phyloP scores from a whole-genome alignment of 1,140 invertebrate genomes.

The Calliopsis andreniformis region DNA sequence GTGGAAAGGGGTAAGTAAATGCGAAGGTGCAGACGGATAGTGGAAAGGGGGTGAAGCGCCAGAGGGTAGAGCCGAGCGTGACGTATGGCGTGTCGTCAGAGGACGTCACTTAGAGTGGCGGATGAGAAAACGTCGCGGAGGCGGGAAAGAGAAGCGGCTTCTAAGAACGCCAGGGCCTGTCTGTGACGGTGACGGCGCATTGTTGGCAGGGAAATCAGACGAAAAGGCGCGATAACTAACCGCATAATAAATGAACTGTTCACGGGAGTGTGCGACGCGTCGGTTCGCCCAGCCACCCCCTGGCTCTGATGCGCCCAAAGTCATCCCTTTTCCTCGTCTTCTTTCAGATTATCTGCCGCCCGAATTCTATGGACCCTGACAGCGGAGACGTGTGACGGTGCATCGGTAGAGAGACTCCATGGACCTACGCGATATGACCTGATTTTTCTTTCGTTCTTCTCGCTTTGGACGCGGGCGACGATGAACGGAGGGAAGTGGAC shows the following conservation, averaged over 20 bases:
- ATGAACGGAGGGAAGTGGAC: no score
- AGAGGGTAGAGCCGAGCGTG: constrained; percentile 48
- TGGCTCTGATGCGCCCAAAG: constrained; percentile 66
- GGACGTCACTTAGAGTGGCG: constrained; percentile 72
- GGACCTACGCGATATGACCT: constrained; percentile 32
- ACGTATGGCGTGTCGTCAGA: constrained; percentile 76
- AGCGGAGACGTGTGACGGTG: constrained; percentile 19
- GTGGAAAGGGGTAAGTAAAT: constrained; percentile 34
- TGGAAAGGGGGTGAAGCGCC: background rate
- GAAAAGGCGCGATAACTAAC: constrained; percentile 82
- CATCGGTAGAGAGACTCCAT: background rate
- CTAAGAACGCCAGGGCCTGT: constrained; percentile 69
- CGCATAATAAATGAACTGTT: constrained; percentile 82
- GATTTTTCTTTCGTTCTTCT: constrained; percentile 21
- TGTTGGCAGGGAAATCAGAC: constrained; percentile 82
- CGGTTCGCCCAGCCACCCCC: constrained; percentile 38
- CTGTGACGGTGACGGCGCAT: constrained; percentile 76
- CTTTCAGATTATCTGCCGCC: constrained; percentile 54
- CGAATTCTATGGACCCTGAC: constrained; percentile 42
- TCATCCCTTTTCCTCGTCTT: constrained; percentile 72
- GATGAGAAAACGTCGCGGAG: constrained; percentile 68
- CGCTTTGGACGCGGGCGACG: background rate
- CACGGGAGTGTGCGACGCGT: constrained; percentile 73
- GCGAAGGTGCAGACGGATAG: constrained; percentile 6
- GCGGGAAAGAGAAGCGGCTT: constrained; percentile 53